Evolutionary conservation across 2,113 vertebrate species (phyloP).

Genomic region (Ginglymostoma cirratum): DNA sequence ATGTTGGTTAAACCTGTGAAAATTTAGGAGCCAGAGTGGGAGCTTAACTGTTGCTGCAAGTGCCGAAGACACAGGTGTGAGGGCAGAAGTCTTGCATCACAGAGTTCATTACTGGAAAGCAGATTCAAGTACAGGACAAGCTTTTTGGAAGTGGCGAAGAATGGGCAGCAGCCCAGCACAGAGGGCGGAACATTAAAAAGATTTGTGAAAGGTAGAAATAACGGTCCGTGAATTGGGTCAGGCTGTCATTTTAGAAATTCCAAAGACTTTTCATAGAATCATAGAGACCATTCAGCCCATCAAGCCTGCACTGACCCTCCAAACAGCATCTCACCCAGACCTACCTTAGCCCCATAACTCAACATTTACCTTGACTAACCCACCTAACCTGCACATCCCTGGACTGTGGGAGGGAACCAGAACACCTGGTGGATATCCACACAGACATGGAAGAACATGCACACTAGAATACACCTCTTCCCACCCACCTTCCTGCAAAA

Average conservation of each 20-base stretch:
- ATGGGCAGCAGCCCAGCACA: neutral
- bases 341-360: too few species aligned
- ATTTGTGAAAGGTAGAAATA: neutral
- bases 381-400: too few species aligned
- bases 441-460: too few species aligned
- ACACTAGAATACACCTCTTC: too few species aligned
- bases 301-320: too few species aligned
- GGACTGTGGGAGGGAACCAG: too few species aligned
- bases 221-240: neutral
- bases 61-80: neutral
- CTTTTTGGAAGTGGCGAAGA: neutral
- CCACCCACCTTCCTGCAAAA: too few species aligned
- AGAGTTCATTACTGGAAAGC: neutral
- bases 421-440: too few species aligned
- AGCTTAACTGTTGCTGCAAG: neutral
- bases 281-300: too few species aligned
- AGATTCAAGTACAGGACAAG: too few species aligned
- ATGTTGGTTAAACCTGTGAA: neutral
- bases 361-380: too few species aligned
- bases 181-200: neutral
- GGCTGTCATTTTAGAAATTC: neutral
- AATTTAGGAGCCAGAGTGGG: neutral
- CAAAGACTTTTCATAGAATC: neutral
- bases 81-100: neutral
- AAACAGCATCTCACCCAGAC: too few species aligned